A percentile compares a stretch with the other conserved stretches of the same genome.
These are phyloP conservation scores for Cacatua alba DNA, from an alignment of 2,113 vertebrate genomes.

Conservation along the genomic window DNA sequence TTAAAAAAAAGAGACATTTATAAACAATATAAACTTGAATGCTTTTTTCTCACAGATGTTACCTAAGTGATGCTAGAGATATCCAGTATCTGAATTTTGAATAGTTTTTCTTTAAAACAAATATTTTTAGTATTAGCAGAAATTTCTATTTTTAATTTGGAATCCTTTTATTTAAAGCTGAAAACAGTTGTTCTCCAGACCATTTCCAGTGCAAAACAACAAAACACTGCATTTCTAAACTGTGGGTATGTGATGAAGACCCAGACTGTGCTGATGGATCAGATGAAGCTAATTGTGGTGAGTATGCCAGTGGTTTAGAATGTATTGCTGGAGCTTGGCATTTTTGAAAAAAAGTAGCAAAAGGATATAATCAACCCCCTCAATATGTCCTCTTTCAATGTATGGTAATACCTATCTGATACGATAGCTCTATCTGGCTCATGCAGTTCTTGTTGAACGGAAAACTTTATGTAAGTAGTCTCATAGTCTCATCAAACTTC, in stretches of 20 bases:
- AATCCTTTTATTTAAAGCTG: constrained; percentile 80
- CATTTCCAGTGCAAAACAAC: constrained; percentile 98
- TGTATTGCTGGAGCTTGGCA: neutral
- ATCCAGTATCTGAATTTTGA: neutral
- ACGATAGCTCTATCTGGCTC: neutral
- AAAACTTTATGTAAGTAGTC: neutral
- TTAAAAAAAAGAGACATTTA: neutral
- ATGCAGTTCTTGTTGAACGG: neutral
- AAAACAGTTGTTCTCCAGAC: constrained; percentile 97
- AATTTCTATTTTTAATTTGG: neutral
- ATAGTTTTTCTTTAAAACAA: neutral
- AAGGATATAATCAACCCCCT: neutral
- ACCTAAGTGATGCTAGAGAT: neutral
- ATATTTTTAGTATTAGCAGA: neutral
- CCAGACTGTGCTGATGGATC: constrained; percentile 96
- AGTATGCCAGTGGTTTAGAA: constrained; percentile 59
- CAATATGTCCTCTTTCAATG: neutral
- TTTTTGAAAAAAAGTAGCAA: neutral
- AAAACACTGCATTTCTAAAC: constrained; percentile 96
- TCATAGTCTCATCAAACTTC: neutral
- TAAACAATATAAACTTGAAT: neutral
- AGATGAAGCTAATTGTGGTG: constrained; percentile 96
- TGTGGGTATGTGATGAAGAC: constrained; percentile 98
- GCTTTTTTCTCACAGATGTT: neutral
- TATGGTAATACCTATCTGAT: neutral